Base-by-base conservation (phyloP, 2,113 vertebrate species). In the Chamaea fasciata region DNA sequence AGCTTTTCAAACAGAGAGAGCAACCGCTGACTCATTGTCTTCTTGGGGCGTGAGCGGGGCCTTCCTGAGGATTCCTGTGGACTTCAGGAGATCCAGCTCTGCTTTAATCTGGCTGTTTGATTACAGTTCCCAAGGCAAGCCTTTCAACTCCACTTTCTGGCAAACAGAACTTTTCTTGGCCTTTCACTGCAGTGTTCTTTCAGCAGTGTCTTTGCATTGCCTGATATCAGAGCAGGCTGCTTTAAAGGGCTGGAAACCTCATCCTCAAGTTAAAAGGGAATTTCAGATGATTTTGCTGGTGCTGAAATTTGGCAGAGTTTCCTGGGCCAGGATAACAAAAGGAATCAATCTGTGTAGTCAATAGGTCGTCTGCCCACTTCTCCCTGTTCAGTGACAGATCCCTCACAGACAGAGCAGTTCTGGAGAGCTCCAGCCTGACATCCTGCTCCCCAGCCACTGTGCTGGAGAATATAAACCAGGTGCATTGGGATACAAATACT, bases 121-220 rank as follows among this genome's bases (percentile, higher is more conserved):
- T 95, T 96, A 56, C 85, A 87, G 92, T 21, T 81, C 82, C 88
- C 6, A 2, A 94, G 90, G 69, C 76, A 81, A 95, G 76, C 57
- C 88, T 97, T 96, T 96, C 92, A 94, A 90, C 88, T 95, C 83
- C 57, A 20, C 92, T 94, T 96, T 35, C 53, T 78, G 79, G 81
- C 92, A 96, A 96, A 84, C 88, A 87, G 78, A 94, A 87, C 91
- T 95, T 96, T 88, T 55, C 87, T 75, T 76, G 68, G 91, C 91
- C 90, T 91, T 94, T 90, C 69, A 18, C 82, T 78, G 12, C 92
- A 41, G n/a, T 23, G 39, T 91, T 90, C 81, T 95, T 92, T 95
- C 68, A 90, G 88, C 83, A 15, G 50, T 67, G 84, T 53, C 91
- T 94, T 95, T 95, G 90, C 95, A 55, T 93, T 90, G 82, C 93